These are phyloP conservation scores for Botia almorhae DNA, from an alignment of 2,797 vertebrate species.

Conservation along the genomic window DNA sequence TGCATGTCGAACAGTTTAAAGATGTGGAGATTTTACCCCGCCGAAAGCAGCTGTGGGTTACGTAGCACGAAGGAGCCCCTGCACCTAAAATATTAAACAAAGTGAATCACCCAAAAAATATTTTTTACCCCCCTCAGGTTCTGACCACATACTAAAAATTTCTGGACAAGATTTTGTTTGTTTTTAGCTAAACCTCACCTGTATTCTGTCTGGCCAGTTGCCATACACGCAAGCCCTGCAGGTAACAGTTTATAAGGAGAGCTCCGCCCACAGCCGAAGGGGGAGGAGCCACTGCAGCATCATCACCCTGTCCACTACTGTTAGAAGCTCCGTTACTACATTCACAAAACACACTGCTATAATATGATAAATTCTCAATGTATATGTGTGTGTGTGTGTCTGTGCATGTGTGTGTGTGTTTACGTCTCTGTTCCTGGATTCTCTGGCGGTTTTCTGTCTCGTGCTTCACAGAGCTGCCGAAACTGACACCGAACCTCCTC, in stretches of 20 bases:
- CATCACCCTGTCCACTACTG: neutral
- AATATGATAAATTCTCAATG: neutral
- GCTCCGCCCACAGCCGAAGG: slow-evolving; percentile 67
- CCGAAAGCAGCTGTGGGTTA: slow-evolving; percentile 36
- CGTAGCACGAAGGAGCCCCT: slow-evolving; percentile 16
- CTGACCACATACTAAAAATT: neutral
- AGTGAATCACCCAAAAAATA: neutral
- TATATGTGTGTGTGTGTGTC: neutral
- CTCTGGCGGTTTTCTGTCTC: slow-evolving; percentile 62
- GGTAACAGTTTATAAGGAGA: slow-evolving; percentile 79
- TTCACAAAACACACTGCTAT: neutral
- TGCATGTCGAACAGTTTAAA: neutral
- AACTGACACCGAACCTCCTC: slow-evolving; percentile 75
- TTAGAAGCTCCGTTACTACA: slow-evolving; percentile 40
- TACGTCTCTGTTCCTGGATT: slow-evolving; percentile 40
- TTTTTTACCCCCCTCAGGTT: neutral
- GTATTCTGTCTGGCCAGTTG: slow-evolving; percentile 69
- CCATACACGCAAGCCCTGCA: slow-evolving; percentile 78
- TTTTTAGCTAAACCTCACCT: slow-evolving; percentile 63
- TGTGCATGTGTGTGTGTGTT: slow-evolving; percentile 63
- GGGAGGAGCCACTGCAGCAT: slow-evolving; percentile 8
- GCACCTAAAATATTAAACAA: slow-evolving; percentile 25
- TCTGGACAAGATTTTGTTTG: neutral
- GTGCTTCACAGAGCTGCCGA: slow-evolving; percentile 69
- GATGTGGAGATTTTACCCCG: slow-evolving; percentile 28